A percentile compares a stretch with the other conserved stretches of the same genome.
These are phyloP conservation scores for Brachypodius melanocephalos DNA, from an alignment of 2,113 vertebrate genomes.

Conservation along the genomic window DNA sequence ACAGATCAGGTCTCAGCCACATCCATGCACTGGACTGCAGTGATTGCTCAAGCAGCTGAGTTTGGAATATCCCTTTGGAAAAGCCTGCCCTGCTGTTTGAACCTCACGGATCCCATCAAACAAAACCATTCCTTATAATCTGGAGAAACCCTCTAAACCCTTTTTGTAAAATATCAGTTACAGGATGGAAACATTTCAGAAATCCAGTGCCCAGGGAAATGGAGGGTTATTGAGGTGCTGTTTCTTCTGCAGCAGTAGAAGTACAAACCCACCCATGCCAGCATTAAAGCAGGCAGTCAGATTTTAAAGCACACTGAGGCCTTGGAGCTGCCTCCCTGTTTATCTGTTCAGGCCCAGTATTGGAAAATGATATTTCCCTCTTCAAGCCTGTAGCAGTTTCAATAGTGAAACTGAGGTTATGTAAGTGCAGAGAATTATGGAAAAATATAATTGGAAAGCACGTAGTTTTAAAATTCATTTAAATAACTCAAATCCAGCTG, in stretches of 20 bases:
- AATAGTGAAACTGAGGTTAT: slow-evolving; percentile 49
- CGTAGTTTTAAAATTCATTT: slow-evolving; percentile 19
- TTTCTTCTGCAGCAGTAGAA: not conserved
- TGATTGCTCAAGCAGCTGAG: not conserved
- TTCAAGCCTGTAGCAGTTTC: not conserved
- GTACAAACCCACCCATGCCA: not conserved
- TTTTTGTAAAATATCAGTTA: not conserved
- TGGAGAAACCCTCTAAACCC: not conserved
- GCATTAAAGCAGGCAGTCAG: not conserved
- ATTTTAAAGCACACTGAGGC: not conserved
- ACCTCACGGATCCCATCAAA: not conserved
- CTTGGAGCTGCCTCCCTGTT: not conserved
- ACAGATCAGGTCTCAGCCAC: not conserved
- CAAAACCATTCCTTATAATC: not conserved
- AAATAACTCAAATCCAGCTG: slow-evolving; percentile 38
- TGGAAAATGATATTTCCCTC: not conserved
- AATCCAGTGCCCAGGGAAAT: not conserved
- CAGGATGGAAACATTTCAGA: not conserved
- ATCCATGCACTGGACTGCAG: rapidly evolving
- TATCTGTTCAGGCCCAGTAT: not conserved
- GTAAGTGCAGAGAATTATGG: slow-evolving; percentile 43
- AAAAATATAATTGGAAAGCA: slow-evolving; percentile 36
- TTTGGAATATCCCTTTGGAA: not conserved
- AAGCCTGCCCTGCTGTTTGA: not conserved
- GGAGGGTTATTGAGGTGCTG: not conserved